Evolutionary conservation across 2,888 invertebrate genomes (phyloP), one percentile per base, ranked within the genome.

Genomic region (Dicycla oo): DNA sequence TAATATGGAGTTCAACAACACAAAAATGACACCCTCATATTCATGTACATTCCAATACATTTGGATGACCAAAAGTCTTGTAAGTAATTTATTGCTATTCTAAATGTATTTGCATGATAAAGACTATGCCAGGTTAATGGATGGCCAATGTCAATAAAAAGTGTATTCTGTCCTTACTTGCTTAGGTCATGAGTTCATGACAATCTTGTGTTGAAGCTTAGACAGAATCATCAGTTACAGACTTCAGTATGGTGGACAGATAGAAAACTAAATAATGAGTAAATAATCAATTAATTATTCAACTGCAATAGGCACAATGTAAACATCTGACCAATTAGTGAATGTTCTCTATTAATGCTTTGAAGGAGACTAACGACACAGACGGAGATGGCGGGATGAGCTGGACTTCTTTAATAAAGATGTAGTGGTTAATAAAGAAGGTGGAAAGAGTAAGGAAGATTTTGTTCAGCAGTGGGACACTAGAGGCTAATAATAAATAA

Each of bases 1-100:
- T 51, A 40, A 40, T 26, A 20, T 11, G 8, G n/a, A 58, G 40
- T 40, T 75, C 78, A 72, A 78, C 8, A 71, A 58, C 34, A 53
- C 57, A 26, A 5, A 63, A 63, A 53, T 53, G 1, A 43, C 47
- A 72, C 20, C n/a, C 4, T 56, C n/a, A 18, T 76, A 26, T 68
- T 57, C 54, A 40, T 53, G 20, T 18, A 43, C 15, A 51, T 38
- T 53, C 13, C 20, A 73, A 47, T 47, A 30, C 15, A 53, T 51
- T 69, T 57, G 69, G 30, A 45, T 53, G 23, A 56, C 40, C 54
- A 43, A 26, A 45, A 45, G 8, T 20, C 23, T 38, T 26, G 15
- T 23, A 26, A 58, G 57, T 58, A 69, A 69, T 74, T 54, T n/a
- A 54, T 70, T 49, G 26, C 20, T 10, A 13, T 54, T 60, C n/a